Conservation (phyloP, 1,140 invertebrate species). For the Agrilus planipennis region DNA sequence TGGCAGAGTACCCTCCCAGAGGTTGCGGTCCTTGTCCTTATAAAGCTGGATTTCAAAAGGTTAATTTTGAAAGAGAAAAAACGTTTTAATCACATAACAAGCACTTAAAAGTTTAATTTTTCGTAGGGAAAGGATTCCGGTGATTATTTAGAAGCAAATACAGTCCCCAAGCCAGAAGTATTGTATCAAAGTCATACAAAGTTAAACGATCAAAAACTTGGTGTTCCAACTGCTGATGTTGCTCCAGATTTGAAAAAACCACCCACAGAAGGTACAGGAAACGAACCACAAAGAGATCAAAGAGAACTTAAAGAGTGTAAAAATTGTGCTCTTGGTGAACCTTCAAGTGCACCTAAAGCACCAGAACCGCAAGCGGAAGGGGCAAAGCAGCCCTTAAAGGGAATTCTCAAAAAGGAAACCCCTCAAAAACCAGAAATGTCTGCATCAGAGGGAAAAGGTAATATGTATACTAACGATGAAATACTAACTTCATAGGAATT, state of each 20-base stretch:
- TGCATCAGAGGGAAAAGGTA: conserved; percentile 5
- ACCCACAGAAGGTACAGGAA: conserved; percentile 11
- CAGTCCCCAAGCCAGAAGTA: conserved; percentile 19
- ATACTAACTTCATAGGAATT: background rate
- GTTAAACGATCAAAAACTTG: conserved; percentile 12
- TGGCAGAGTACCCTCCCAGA: conserved; percentile 18
- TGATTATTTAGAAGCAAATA: conserved; percentile 18
- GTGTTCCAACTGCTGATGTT: conserved; percentile 12
- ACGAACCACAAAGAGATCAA: background rate
- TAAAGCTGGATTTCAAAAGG: conserved; percentile 11
- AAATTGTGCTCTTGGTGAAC: background rate
- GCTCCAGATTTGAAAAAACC: conserved; percentile 15
- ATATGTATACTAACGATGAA: conserved; percentile 10
- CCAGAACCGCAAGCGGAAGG: background rate
- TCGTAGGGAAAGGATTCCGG: conserved; percentile 9
- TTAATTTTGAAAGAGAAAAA: conserved; percentile 1
- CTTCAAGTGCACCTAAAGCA: background rate
- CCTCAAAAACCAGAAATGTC: background rate
- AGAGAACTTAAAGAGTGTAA: conserved; percentile 2
- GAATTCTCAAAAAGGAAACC: conserved; percentile 7
- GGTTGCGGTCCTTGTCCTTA: conserved; percentile 16
- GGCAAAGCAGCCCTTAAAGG: background rate
- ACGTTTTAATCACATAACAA: conserved; percentile 4
- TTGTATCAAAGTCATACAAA: conserved; percentile 9
- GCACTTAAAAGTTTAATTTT: background rate